These are phyloP conservation scores for Oriolus oriolus DNA, from an alignment of 2,113 vertebrate species.

Conservation along the genomic window DNA sequence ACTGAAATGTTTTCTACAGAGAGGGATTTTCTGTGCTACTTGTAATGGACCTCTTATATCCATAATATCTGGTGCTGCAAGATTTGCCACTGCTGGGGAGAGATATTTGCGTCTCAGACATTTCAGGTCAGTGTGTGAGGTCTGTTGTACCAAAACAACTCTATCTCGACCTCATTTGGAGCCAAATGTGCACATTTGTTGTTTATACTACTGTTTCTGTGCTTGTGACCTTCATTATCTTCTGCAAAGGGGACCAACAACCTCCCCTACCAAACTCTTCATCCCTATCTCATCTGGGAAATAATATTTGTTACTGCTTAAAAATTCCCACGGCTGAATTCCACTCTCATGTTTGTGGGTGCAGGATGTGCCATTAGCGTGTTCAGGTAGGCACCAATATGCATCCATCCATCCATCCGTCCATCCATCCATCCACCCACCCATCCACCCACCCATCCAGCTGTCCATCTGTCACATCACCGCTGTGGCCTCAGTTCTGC, in stretches of 20 bases:
- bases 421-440: too few relatives aligned
- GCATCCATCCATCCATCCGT: fast-evolving
- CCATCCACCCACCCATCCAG: fast-evolving
- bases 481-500: neutral
- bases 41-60: neutral
- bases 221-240: neutral
- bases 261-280: neutral
- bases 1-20: neutral
- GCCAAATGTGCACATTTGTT: neutral
- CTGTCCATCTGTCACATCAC: neutral
- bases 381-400: neutral
- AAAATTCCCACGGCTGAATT: neutral
- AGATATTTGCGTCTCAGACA: neutral
- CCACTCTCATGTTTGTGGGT: neutral
- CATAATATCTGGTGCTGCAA: neutral
- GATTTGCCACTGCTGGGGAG: neutral
- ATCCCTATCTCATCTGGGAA: neutral
- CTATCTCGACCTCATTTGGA: neutral
- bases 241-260: neutral
- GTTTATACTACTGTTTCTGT: neutral
- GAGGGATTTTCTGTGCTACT: neutral
- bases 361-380: neutral
- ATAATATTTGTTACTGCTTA: neutral
- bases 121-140: neutral
- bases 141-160: neutral